phyloP scores from a whole-genome alignment of 2,888 invertebrate species.

The Agrotis ipsilon region DNA sequence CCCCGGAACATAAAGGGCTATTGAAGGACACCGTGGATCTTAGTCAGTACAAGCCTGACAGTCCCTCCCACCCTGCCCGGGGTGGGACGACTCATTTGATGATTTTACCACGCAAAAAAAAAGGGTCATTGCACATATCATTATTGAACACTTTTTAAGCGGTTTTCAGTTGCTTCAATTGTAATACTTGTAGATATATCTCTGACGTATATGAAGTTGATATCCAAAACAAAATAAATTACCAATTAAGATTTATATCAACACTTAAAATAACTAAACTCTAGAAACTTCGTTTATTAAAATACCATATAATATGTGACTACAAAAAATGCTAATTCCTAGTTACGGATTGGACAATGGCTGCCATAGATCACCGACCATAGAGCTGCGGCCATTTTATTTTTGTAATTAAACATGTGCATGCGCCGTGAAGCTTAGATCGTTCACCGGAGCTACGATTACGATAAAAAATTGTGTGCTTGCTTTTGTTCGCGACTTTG shows the following conservation, averaged over 20 bases:
- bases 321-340: conserved; percentile 68
- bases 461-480: conserved; percentile 48
- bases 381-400: conserved; percentile 62
- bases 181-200: background rate
- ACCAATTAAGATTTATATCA: conserved; percentile 39
- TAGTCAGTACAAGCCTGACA: too few species aligned
- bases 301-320: conserved; percentile 52
- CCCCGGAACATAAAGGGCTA: too few species aligned
- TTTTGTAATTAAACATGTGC: conserved; percentile 82
- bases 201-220: background rate
- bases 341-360: conserved; percentile 63
- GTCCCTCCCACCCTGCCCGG: too few species aligned
- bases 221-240: conserved; percentile 8
- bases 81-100: too few species aligned
- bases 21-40: too few species aligned
- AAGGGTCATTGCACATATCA: background rate
- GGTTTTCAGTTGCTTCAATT: background rate
- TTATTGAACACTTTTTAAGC: background rate
- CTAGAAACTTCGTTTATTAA: conserved; percentile 57
- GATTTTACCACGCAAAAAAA: too few species aligned
- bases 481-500: conserved; percentile 37
- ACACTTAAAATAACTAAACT: conserved; percentile 4
- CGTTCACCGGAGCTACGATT: conserved; percentile 71
- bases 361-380: conserved; percentile 78
- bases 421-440: conserved; percentile 79